phyloP scores from a whole-genome alignment of 2,888 invertebrate genomes.

The Melanchra persicariae region DNA sequence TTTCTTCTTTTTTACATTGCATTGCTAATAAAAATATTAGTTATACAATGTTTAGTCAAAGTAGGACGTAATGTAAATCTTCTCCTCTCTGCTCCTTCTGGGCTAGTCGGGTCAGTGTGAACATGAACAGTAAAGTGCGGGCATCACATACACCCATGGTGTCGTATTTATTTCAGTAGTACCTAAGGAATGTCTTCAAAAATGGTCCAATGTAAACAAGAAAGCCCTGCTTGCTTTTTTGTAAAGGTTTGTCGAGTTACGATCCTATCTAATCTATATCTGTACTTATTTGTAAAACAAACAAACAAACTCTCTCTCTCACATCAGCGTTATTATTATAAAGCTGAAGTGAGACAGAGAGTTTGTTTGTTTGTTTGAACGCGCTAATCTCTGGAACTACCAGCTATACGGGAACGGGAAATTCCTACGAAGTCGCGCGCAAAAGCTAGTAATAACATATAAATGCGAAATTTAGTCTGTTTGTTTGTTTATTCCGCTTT shows the following conservation, averaged over 20 bases:
- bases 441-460: too few relatives aligned
- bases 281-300: too few relatives aligned
- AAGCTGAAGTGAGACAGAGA: too few relatives aligned
- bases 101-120: neutral
- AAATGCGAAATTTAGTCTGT: too few relatives aligned
- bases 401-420: too few relatives aligned
- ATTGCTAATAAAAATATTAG: slow-evolving; percentile 20
- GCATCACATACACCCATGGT: neutral
- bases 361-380: too few relatives aligned
- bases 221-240: neutral
- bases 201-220: slow-evolving; percentile 4
- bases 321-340: too few relatives aligned
- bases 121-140: neutral
- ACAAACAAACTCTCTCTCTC: too few relatives aligned
- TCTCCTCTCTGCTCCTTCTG: neutral
- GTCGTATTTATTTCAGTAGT: slow-evolving; percentile 12
- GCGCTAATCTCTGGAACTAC: too few relatives aligned
- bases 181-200: neutral
- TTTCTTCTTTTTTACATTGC: slow-evolving; percentile 32
- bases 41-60: slow-evolving; percentile 1
- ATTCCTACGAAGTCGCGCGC: too few relatives aligned
- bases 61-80: neutral
- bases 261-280: neutral
- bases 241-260: neutral
- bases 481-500: too few relatives aligned